Conservation (phyloP, 2,888 invertebrate species). For the Hirtodrosophila histrioides region DNA sequence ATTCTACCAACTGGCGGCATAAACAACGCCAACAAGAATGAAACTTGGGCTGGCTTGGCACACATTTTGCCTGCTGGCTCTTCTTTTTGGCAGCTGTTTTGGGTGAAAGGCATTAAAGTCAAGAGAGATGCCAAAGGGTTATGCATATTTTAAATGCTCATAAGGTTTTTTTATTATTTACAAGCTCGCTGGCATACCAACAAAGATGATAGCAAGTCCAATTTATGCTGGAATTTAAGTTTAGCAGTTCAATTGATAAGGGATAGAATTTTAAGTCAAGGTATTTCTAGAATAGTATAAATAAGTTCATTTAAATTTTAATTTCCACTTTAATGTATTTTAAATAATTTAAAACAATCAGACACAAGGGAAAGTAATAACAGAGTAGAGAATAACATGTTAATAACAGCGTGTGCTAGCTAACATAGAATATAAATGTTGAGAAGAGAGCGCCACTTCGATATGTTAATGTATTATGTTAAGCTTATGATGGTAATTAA, state of each 20-base stretch:
- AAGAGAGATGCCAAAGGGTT: slow-evolving; percentile 35
- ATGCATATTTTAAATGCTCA: slow-evolving; percentile 36
- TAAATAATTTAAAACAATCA: too few relatives aligned
- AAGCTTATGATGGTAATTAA: too few relatives aligned
- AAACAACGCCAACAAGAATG: slow-evolving; percentile 38
- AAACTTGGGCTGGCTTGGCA: slow-evolving; percentile 49
- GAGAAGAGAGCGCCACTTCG: too few relatives aligned
- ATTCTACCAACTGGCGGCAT: slow-evolving; percentile 58
- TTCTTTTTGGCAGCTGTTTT: slow-evolving; percentile 45
- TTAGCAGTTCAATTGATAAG: slow-evolving; percentile 6
- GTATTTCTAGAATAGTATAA: not conserved
- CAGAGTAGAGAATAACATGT: too few relatives aligned
- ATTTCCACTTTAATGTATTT: too few relatives aligned
- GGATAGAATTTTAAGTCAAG: not conserved
- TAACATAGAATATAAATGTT: too few relatives aligned
- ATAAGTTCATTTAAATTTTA: too few relatives aligned
- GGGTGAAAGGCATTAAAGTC: slow-evolving; percentile 71
- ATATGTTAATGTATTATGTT: too few relatives aligned
- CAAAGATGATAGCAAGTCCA: slow-evolving; percentile 4
- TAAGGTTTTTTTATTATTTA: slow-evolving; percentile 5
- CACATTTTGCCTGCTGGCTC: slow-evolving; percentile 38
- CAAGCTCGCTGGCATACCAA: slow-evolving; percentile 8
- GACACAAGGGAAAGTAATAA: too few relatives aligned
- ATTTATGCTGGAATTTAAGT: slow-evolving; percentile 5
- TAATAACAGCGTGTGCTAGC: too few relatives aligned